Base-by-base conservation (phyloP, 2,888 invertebrate species). In the Eueremaeus valkanovi region DNA sequence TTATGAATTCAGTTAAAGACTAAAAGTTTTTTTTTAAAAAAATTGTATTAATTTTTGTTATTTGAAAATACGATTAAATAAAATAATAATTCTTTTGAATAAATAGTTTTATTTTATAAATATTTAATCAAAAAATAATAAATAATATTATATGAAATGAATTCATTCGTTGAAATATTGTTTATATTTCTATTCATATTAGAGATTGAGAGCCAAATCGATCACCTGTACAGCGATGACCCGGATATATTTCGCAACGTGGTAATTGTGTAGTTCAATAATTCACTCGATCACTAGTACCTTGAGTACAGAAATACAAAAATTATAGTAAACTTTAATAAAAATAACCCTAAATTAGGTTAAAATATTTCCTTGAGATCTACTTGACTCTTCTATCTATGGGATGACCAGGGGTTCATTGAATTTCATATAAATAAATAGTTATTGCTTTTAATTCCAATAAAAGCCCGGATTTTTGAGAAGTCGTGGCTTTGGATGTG, bases 401-500 rank as follows among this genome's bases (percentile, higher is more conserved):
- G n/a, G n/a, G n/a, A n/a, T n/a, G n/a, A n/a, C n/a, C n/a, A n/a
- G n/a, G n/a, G n/a, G n/a, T n/a, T n/a, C n/a, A n/a, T n/a, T n/a
- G n/a, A n/a, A n/a, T n/a, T n/a, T n/a, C n/a, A n/a, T n/a, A n/a
- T n/a, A n/a, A n/a, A n/a, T n/a, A n/a, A n/a, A n/a, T n/a, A 40
- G 40, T 40, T 40, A 6, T 40, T 40, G 40, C 8, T 45, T 45
- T 45, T 18, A 45, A 45, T 9, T 45, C 18, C 16, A 5, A 3
- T 45, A 3, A 49, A 49, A 75, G 75, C 27, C 75, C 16, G 24
- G 68, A 51, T 40, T 75, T n/a, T 31, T 72, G 11, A 24, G 16
- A 63, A 21, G 70, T 16, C 70, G 75, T 27, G 72, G 72, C 18
- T 75, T 75, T 29, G 11, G 27, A 21, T 51, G 11, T 0, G 75